A percentile compares a stretch with the other conserved stretches of the same genome.
Conservation (phyloP, 92 coral and sea anemone genomes). For the Meandrina meandrites region DNA sequence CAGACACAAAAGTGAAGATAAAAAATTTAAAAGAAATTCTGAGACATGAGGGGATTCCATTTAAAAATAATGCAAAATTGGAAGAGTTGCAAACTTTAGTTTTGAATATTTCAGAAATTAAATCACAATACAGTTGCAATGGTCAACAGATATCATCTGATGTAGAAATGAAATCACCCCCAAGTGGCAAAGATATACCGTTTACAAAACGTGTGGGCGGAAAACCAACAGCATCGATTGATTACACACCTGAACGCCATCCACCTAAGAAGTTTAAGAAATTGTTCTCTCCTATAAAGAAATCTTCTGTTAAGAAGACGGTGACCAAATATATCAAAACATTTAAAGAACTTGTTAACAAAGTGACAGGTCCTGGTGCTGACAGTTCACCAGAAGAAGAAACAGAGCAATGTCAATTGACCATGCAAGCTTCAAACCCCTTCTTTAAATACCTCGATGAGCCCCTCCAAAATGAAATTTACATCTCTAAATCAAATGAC, state of each 20-base stretch:
- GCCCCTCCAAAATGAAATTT: background rate
- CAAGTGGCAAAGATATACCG: background rate
- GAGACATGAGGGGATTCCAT: conserved; percentile 19
- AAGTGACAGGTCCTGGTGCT: conserved; percentile 1
- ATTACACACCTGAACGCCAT: conserved; percentile 33
- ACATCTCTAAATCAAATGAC: too few species aligned
- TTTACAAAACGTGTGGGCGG: background rate
- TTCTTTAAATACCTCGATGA: conserved; percentile 2
- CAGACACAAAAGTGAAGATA: conserved; percentile 28
- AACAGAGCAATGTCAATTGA: background rate
- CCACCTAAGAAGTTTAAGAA: conserved; percentile 28
- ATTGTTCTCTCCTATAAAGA: background rate
- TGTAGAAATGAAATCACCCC: background rate
- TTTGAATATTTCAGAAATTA: conserved; percentile 19
- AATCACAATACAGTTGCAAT: background rate
- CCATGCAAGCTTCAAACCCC: background rate
- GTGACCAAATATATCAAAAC: conserved; percentile 18
- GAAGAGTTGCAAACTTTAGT: conserved; percentile 27
- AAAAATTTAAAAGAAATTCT: conserved; percentile 38
- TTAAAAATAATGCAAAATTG: conserved; percentile 14
- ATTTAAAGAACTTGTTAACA: conserved; percentile 31
- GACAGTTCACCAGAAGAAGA: conserved; percentile 11
- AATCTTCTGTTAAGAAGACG: background rate
- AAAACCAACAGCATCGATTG: background rate
- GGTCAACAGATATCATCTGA: background rate